Evolutionary conservation across 1,140 invertebrate genomes (phyloP), one percentile per base, ranked within the genome.

Genomic region (Aleiodes sp.): DNA sequence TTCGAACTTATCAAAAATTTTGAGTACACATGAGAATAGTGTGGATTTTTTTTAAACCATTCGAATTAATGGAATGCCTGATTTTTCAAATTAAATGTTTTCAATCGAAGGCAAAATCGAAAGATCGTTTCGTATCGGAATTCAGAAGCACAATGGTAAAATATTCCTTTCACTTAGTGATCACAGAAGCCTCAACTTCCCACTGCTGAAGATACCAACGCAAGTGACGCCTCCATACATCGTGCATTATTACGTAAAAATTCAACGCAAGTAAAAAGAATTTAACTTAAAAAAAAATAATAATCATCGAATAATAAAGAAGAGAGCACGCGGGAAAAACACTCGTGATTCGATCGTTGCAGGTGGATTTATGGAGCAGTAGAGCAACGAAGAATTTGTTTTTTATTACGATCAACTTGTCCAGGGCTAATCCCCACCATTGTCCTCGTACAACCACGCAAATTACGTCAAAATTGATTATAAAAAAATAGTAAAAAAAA

Each of bases 161-260:
- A 31, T 31, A 31, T 61, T 65, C 43, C 64, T 65, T 65, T 57
- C 64, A 65, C 64, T 65, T 46, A 21, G 21, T 21, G 62, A 64
- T 37, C 62, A 64, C 62, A 19, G 61, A 63, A 37, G 39, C 37
- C 19, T 52, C 46, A 46, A 39, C 63, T 65, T 65, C 43, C 43
- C 43, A 65, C 62, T 41, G 35, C 16, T 1, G 26, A 19, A 43
- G 19, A 29, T 19, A 33, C 46, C 62, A 37, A 41, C 62, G n/a
- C 39, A 24, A 39, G 2, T 37, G 35, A 63, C 46, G 26, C 24
- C 46, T 66, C 33, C 64, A 65, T 43, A 26, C 52, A 31, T 35
- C 56, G n/a, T 19, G 4, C 14, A 4, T 65, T 46, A 56, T 56
- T 35, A 65, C 63, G 41, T 56, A 56, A 65, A 63, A 52, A 24